Percentiles rank a stretch among this genome's conserved stretches.
Evolutionary conservation across 2,797 vertebrate species (phyloP).

Genomic region (Babyrousa celebensis): DNA sequence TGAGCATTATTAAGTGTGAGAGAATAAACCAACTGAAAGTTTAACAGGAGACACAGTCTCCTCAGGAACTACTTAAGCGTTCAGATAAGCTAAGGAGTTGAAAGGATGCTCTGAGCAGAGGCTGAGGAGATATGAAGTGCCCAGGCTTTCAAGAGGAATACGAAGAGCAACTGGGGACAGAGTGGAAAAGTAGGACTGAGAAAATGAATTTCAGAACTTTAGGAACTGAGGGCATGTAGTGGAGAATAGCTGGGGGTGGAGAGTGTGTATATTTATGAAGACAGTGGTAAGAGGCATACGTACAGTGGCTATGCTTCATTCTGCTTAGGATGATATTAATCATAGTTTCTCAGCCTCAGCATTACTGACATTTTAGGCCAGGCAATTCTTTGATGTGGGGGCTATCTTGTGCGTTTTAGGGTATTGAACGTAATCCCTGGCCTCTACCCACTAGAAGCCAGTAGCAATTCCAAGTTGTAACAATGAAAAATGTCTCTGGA

Average conservation of each 20-base stretch:
- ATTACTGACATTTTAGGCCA: neutral
- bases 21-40: neutral
- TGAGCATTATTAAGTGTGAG: neutral
- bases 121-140: neutral
- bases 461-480: neutral
- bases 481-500: neutral
- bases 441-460: neutral
- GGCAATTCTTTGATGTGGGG: neutral
- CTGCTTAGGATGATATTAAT: neutral
- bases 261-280: neutral
- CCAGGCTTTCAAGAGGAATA: neutral
- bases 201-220: neutral
- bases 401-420: neutral
- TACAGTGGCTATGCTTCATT: neutral
- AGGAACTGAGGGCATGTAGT: neutral
- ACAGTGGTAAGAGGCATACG: neutral
- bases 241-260: too few species aligned
- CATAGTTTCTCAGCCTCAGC: neutral
- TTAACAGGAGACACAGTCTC: neutral
- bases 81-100: neutral
- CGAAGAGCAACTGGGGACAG: too few species aligned
- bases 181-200: neutral
- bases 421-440: neutral
- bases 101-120: neutral
- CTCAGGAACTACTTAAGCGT: neutral